Evolutionary conservation across 1,140 invertebrate genomes (phyloP), one percentile per base, ranked within the genome.

Genomic region (Agrypnia vestita): DNA sequence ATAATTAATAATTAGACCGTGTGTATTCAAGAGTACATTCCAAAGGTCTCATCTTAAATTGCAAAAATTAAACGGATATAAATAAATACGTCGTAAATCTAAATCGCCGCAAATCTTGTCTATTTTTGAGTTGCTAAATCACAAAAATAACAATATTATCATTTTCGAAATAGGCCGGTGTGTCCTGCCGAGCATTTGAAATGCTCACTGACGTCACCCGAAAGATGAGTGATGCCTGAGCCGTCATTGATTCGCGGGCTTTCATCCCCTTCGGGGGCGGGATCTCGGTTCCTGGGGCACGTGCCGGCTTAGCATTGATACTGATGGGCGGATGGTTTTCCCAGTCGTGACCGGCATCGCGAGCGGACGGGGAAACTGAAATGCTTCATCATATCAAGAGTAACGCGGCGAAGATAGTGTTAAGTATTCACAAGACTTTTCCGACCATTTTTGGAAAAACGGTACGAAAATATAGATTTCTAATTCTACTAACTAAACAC

Each of bases 291-390:
- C n/a, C 53, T 44, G 59, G 25, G 55, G 59, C 73, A 76, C 73
- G 73, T 76, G 53, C 55, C 51, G 44, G 12, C 35, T 51, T 35
- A 46, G 73, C 47, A 76, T 76, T 76, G 73, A 76, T 76, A 76
- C 55, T 76, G 73, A 76, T 76, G 73, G 73, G 73, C 73, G 73
- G 73, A 76, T 76, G 73, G 53, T 62, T 62, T 62, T 19, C 17
- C 9, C 13, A 21, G 59, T 21, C 59, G 59, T 62, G 59, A 62
- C 25, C 59, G 17, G 59, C 59, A 62, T 62, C 59, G 3, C 53
- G 53, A 56, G 53, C 25, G 25, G 59, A 51, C 21, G 13, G 25
- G 59, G 13, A 62, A 62, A 62, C 59, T 62, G 59, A 62, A 62
- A 62, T 25, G 21, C 59, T 62, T 62, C 59, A 62, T 62, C 49